These are phyloP conservation scores for Proisotoma minuta DNA, from an alignment of 2,888 invertebrate genomes.

Conservation along the genomic window DNA sequence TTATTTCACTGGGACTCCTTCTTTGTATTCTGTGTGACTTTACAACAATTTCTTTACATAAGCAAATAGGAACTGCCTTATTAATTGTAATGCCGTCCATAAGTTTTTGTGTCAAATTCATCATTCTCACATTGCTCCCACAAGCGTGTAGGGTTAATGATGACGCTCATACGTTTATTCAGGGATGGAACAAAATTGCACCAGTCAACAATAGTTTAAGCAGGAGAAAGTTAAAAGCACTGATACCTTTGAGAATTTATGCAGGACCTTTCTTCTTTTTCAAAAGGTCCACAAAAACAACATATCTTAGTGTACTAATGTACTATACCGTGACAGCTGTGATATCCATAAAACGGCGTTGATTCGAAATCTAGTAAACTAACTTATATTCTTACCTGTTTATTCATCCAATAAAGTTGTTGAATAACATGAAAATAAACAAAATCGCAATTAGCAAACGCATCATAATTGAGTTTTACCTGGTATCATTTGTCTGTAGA, in stretches of 20 bases:
- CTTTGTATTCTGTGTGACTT: slow-evolving; percentile 8
- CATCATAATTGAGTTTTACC: no score
- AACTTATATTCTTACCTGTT: neutral
- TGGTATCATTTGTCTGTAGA: no score
- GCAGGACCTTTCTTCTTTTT: slow-evolving; percentile 6
- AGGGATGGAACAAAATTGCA: neutral
- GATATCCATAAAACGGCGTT: neutral
- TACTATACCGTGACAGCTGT: slow-evolving; percentile 13
- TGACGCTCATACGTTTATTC: neutral
- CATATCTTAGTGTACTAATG: slow-evolving; percentile 13
- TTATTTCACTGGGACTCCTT: slow-evolving; percentile 4
- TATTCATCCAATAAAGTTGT: neutral
- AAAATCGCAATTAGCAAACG: no score
- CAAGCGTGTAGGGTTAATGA: slow-evolving; percentile 2
- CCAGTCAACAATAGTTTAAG: neutral
- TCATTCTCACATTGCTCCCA: slow-evolving; percentile 3
- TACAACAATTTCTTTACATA: slow-evolving; percentile 6
- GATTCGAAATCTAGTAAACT: no score
- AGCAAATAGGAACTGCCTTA: neutral
- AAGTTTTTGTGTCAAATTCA: slow-evolving; percentile 7
- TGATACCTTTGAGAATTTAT: slow-evolving; percentile 2
- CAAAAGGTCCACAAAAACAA: slow-evolving; percentile 9
- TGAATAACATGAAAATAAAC: neutral
- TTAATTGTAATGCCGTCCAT: neutral
- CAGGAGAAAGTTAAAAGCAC: neutral